Evolutionary conservation across 2,113 vertebrate genomes (phyloP), one percentile per base, ranked within the genome.

Genomic region (Chaenogobius annularis): DNA sequence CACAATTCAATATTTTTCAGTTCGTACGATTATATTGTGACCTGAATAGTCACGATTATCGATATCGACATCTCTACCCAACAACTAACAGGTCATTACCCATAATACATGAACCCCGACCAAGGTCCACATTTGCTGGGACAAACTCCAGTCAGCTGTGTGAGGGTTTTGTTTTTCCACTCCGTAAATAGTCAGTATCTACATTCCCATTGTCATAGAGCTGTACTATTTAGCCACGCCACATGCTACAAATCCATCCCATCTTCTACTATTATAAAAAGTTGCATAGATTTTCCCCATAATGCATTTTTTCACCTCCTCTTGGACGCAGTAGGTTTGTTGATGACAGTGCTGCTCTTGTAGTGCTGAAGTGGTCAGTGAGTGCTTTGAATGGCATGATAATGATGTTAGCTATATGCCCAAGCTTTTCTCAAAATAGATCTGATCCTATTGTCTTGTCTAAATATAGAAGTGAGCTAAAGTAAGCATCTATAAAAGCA

Each of bases 341-440:
- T 78, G 85, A 91, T 89, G 90, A 91, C 87, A 87, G 83, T 83
- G 85, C 80, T 77, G 48, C 77, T 87, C 83, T 82, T 73, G 85
- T 80, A 79, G 85, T 84, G 79, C 82, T 88, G 80, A 85, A 89
- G 87, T 87, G 84, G 88, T 89, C 88, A 87, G 80, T 83, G 87
- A 87, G 85, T 85, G 87, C 88, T 82, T 85, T 88, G 75, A 88
- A 89, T 88, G 87, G 85, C 85, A 87, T 70, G 72, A 80, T 88
- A 88, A 89, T 86, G 68, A 85, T 80, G 83, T 90, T 89, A 91
- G 84, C 80, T 73, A 71, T 86, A 85, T 80, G 80, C 86, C 78
- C 73, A 69, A 67, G 72, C 46, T 83, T 81, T 50, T 83, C 86
- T 81, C 72, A 69, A 87, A 88, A 88, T 84, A 87, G 82, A 83